These are phyloP conservation scores for Pangasius krempfi DNA, from an alignment of 2,797 vertebrate species.

Conservation along the genomic window DNA sequence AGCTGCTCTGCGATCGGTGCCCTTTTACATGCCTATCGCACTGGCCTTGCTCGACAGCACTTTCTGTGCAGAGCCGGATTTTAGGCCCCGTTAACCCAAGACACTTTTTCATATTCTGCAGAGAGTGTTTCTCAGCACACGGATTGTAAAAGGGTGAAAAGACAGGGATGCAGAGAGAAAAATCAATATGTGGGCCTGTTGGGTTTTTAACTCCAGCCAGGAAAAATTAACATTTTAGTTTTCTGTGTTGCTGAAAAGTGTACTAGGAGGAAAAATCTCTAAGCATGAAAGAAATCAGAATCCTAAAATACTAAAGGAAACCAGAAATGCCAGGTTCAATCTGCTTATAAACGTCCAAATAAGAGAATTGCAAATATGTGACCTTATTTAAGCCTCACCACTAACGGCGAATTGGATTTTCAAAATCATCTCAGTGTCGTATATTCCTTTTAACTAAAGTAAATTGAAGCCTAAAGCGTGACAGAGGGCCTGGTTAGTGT, in stretches of 20 bases:
- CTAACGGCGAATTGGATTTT: slow-evolving; percentile 6
- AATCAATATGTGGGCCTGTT: slow-evolving; percentile 37
- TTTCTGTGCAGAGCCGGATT: background rate
- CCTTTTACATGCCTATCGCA: slow-evolving; percentile 47
- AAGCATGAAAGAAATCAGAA: background rate
- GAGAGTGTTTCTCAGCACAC: slow-evolving; percentile 7
- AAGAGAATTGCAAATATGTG: background rate
- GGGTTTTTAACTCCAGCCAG: slow-evolving; percentile 36
- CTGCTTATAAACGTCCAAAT: background rate
- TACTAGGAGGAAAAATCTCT: background rate
- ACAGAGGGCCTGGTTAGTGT: slow-evolving; percentile 47
- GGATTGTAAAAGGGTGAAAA: slow-evolving; percentile 29
- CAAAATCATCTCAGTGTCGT: background rate
- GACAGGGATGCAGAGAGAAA: slow-evolving; percentile 12
- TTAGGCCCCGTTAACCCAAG: slow-evolving; percentile 29
- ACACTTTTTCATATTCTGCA: slow-evolving; percentile 32
- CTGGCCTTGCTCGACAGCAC: slow-evolving; percentile 41
- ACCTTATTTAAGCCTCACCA: background rate
- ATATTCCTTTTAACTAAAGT: background rate
- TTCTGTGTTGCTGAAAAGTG: background rate
- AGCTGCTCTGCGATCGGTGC: slow-evolving; percentile 49
- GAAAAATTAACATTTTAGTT: slow-evolving; percentile 18
- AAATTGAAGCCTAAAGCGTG: slow-evolving; percentile 53
- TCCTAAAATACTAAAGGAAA: background rate
- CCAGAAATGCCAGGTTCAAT: background rate